phyloP scores from a whole-genome alignment of 2,797 vertebrate genomes.

The Sardinella longiceps region DNA sequence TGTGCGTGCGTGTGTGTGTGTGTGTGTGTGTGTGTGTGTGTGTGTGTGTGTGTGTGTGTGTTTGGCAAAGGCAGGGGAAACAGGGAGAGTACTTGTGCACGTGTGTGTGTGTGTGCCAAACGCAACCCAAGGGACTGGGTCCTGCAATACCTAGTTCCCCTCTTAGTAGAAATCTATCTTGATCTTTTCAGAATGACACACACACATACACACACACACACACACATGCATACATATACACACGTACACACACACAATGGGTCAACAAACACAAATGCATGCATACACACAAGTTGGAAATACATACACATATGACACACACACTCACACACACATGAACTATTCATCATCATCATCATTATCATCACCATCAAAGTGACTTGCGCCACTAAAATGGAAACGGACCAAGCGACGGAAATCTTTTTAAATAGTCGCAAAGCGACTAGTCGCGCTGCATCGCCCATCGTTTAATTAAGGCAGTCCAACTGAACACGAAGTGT shows the following conservation, averaged over 20 bases:
- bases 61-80: background rate
- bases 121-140: conserved; percentile 15
- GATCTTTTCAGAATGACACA: background rate
- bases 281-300: background rate
- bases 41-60: conserved; percentile 22
- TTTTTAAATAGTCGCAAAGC: no score
- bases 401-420: no score
- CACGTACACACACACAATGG: no score
- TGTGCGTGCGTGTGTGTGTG: conserved; percentile 9
- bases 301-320: background rate
- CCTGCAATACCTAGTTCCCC: background rate
- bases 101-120: conserved; percentile 44
- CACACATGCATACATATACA: no score
- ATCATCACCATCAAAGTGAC: no score
- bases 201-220: background rate
- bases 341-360: no score
- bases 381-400: no score
- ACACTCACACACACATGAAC: no score
- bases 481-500: no score
- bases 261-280: no score
- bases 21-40: conserved; percentile 11
- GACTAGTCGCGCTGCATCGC: no score
- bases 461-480: no score
- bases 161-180: background rate
- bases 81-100: background rate